Conservation (phyloP, 2,797 vertebrate genomes). For the Cyclopterus lumpus region DNA sequence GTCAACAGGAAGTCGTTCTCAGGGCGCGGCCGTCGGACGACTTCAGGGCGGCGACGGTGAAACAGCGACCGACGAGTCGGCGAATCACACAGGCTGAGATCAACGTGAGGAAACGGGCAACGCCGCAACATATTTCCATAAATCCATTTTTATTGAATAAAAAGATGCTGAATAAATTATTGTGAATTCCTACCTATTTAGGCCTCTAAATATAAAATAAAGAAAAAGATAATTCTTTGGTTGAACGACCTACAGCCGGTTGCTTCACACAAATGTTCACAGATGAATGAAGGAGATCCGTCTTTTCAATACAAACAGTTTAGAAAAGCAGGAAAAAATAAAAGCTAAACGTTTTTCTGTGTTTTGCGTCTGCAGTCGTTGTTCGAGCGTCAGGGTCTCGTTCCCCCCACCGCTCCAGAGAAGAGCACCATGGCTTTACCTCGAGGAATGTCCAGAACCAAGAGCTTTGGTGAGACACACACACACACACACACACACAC, state of each 20-base stretch:
- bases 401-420: constrained; percentile 84
- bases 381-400: constrained; percentile 95
- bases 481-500: not conserved
- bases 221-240: not conserved
- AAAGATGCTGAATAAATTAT: too few species aligned
- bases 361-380: constrained; percentile 83
- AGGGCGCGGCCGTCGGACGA: constrained; percentile 90
- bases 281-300: too few species aligned
- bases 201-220: not conserved
- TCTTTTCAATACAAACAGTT: not conserved
- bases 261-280: not conserved
- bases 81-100: constrained; percentile 96
- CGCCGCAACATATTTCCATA: too few species aligned
- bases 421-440: constrained; percentile 93
- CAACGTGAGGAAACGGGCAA: constrained; percentile 85
- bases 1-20: constrained; percentile 88
- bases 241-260: too few species aligned
- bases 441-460: constrained; percentile 95
- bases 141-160: too few species aligned
- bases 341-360: too few species aligned
- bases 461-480: constrained; percentile 91
- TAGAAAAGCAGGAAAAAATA: not conserved
- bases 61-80: constrained; percentile 93
- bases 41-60: constrained; percentile 94
- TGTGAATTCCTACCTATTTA: too few species aligned